Conservation (phyloP, 2,113 vertebrate species). For the Carollia perspicillata region DNA sequence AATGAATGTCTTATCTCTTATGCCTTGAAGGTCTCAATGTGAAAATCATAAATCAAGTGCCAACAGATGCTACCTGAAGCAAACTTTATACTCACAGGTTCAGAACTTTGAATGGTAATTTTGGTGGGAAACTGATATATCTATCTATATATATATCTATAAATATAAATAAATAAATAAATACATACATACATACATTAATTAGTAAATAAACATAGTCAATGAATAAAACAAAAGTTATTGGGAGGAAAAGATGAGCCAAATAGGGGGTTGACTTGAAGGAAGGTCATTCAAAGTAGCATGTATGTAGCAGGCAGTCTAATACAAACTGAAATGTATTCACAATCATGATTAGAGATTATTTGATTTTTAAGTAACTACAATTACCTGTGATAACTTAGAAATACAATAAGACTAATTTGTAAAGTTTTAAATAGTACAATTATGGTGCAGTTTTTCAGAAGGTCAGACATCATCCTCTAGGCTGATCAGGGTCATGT, state of each 20-base stretch:
- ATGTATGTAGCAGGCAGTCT: neutral
- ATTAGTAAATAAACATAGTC: neutral
- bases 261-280: neutral
- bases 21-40: constrained; percentile 40
- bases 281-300: constrained; percentile 24
- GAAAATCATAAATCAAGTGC: constrained; percentile 68
- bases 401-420: neutral
- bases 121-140: constrained; percentile 17
- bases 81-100: constrained; percentile 26
- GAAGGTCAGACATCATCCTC: neutral
- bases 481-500: neutral
- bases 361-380: neutral
- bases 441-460: neutral
- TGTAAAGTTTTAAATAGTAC: neutral
- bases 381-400: neutral
- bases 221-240: constrained; percentile 25
- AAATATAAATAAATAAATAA: too few species aligned
- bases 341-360: neutral
- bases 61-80: constrained; percentile 34
- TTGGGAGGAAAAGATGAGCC: constrained; percentile 32
- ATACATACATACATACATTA: too few species aligned
- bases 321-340: neutral
- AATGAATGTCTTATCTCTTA: constrained; percentile 64
- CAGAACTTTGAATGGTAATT: constrained; percentile 50
- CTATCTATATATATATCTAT: neutral